Percentiles rank a stretch among this genome's conserved stretches.
These are phyloP conservation scores for Apis laboriosa DNA, from an alignment of 1,140 invertebrate species.

Conservation along the genomic window DNA sequence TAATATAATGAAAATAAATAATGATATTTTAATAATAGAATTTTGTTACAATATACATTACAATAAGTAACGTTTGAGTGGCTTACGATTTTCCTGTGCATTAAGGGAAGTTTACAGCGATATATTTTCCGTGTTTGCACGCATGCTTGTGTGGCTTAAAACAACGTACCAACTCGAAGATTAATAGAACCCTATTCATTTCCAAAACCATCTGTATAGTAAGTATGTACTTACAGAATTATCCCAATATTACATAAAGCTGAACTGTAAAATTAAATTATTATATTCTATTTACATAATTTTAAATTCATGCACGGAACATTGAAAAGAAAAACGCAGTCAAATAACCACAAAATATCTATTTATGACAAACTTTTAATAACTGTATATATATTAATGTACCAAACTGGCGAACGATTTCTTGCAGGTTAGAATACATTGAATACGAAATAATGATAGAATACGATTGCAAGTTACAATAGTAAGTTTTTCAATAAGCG, in stretches of 20 bases:
- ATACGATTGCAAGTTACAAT: neutral
- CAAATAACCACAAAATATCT: slow-evolving; percentile 16
- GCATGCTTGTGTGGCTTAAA: neutral
- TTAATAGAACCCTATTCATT: slow-evolving; percentile 1
- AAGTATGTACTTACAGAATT: neutral
- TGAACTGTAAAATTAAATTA: neutral
- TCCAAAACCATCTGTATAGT: neutral
- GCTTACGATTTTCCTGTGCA: neutral
- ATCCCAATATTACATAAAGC: too few species aligned
- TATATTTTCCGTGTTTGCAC: neutral
- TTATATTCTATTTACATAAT: neutral
- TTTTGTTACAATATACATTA: neutral
- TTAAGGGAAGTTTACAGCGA: neutral
- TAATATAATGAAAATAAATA: neutral
- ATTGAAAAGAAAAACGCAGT: neutral
- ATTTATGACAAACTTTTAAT: slow-evolving; percentile 22
- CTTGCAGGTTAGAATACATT: neutral
- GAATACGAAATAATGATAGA: neutral
- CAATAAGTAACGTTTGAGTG: neutral
- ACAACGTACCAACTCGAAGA: neutral
- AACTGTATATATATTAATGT: slow-evolving; percentile 2
- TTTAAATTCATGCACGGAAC: neutral
- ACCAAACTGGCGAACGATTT: neutral
- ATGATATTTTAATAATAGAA: neutral
- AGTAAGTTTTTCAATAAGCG: neutral